Evolutionary conservation across 2,113 vertebrate genomes (phyloP).

Genomic region (Euleptes europaea): DNA sequence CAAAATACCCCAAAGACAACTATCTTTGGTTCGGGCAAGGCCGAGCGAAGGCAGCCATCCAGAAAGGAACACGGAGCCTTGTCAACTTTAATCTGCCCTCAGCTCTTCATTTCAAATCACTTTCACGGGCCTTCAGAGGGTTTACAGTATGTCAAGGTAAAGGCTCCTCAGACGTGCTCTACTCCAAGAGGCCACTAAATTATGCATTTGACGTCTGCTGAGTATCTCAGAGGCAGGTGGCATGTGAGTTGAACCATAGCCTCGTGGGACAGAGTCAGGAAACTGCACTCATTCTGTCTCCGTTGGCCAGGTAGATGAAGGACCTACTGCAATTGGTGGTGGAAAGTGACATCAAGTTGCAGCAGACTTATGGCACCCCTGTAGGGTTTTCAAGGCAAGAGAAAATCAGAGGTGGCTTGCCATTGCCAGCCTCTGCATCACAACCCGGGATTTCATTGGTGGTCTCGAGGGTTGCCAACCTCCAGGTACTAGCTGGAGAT

Average conservation of each 20-base stretch:
- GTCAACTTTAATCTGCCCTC: background rate
- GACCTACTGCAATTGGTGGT: too few species aligned
- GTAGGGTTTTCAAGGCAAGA: too few species aligned
- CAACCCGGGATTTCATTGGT: too few species aligned
- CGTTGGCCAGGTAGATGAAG: background rate
- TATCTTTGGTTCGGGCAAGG: background rate
- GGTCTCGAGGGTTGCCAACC: too few species aligned
- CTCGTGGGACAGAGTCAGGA: background rate
- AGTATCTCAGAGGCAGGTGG: background rate
- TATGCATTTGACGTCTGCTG: background rate
- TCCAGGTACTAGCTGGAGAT: too few species aligned
- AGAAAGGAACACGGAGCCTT: background rate
- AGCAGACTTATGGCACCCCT: too few species aligned
- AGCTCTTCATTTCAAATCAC: constrained; percentile 1
- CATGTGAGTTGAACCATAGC: background rate
- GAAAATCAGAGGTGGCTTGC: too few species aligned
- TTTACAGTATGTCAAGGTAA: background rate
- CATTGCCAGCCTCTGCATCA: too few species aligned
- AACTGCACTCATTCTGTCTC: background rate
- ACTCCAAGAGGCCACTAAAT: background rate
- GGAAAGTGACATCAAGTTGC: too few species aligned
- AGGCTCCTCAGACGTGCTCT: constrained; percentile 5
- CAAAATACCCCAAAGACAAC: background rate
- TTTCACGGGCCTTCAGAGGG: background rate
- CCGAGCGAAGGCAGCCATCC: background rate